Base-by-base conservation (phyloP, 2,797 vertebrate genomes). In the Micrastur ruficollis region DNA sequence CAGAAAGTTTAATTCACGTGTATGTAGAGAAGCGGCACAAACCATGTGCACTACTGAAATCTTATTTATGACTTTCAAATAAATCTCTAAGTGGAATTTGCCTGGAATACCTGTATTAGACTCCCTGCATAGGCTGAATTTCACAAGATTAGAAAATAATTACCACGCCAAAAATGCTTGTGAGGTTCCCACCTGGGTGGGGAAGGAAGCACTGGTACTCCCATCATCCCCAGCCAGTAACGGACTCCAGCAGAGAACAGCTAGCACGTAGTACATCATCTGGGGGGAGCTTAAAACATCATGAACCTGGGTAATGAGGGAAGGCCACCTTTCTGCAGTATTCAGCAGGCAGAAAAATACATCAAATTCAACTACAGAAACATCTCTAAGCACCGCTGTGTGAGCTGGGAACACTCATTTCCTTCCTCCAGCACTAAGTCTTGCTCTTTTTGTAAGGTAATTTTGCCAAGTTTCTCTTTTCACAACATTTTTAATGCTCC, bases 241-340 rank as follows among this genome's bases (percentile, higher is more conserved):
- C 4, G 11, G 49, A 7, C 18, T 32, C 50, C 82, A 65, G 59
- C 40, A 66, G 34, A 32, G 40, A 66, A 19, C 6, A 86, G 38
- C 32, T 12, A 15, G 44, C 27, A 40, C 27, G 6, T 0, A 2
- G 27, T 1, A 8, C 2, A 3, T 3, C 4, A 32, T 2, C 19
- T 32, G 14, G n/a, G 47, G 20, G 44, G n/a, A 66, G 34, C n/a
- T 70, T 22, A 29, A 9, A 49, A 29, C 4, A 8, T 12, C 67
- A 18, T 13, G 46, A n/a, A 49, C 14, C 20, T 11, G 34, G 27
- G 32, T 8, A 23, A 46, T 2, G 47, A 75, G 55, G 42, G 32
- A 27, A 67, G 20, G 56, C 12, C 44, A 32, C 47, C 63, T 61
- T 38, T 21, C 72, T 46, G 71, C 72, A 66, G 81, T 4, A 5